Conservation (phyloP, 2,113 vertebrate genomes). For the Mustela lutreola region DNA sequence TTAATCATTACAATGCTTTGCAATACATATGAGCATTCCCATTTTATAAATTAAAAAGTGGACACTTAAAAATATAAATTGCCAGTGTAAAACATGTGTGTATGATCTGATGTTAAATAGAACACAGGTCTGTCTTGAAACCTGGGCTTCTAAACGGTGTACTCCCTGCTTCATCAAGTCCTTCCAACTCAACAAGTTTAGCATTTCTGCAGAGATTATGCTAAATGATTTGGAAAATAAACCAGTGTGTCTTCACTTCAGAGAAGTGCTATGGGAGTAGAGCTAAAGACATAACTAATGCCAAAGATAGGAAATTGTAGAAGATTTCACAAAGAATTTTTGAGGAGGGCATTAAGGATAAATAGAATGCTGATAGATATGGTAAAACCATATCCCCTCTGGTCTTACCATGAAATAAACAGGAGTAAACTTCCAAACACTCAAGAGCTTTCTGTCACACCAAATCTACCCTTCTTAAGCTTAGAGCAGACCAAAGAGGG, state of each 20-base stretch:
- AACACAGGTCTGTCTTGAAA: background rate
- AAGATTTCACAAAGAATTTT: background rate
- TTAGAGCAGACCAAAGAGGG: background rate
- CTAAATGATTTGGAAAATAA: background rate
- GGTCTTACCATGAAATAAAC: background rate
- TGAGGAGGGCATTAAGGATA: background rate
- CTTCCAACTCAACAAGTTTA: background rate
- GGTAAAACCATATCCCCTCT: background rate
- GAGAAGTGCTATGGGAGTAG: background rate
- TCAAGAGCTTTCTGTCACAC: background rate
- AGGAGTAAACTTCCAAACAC: background rate
- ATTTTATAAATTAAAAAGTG: background rate
- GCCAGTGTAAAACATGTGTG: background rate
- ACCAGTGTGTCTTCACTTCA: background rate
- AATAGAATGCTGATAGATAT: background rate
- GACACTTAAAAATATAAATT: background rate
- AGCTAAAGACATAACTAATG: background rate
- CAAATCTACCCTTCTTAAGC: background rate
- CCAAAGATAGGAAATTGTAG: background rate
- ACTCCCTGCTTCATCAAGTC: background rate
- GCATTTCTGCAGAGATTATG: background rate
- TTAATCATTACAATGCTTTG: background rate
- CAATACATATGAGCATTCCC: background rate
- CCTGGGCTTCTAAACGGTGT: background rate
- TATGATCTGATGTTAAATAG: background rate